Evolutionary conservation across 2,888 invertebrate genomes (phyloP), one percentile per base, ranked within the genome.

Genomic region (Cheilosia variabilis): DNA sequence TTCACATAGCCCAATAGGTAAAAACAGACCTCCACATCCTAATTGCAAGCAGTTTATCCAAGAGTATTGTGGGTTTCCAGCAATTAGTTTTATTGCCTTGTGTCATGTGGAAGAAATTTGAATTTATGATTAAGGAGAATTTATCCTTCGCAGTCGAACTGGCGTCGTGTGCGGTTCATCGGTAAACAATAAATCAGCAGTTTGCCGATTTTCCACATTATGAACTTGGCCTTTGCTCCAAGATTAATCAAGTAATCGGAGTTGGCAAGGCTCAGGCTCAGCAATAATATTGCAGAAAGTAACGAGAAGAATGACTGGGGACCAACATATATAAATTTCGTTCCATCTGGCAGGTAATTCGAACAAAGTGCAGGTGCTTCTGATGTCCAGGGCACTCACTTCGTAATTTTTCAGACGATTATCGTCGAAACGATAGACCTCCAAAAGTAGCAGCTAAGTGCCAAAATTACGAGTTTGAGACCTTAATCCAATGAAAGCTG

Each of bases 31-130:
- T 73, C 45, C 66, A 69, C 65, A 72, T 76, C 75, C 65, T 76
- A 81, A 76, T 76, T 69, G 65, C 50, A 7, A 63, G 50, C 63
- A 69, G 69, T 69, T 81, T 58, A 69, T 58, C 52, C 52, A 43
- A 53, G 62, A 77, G 24, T 55, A 78, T 72, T 72, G 65, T 82
- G 71, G 69, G 60, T 72, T 83, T 77, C 66, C 72, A 78, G 72
- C 72, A 83, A 78, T 83, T 78, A 82, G 62, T 69, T 79, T 79
- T 79, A 79, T 72, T 79, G 65, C 68, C 81, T 73, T 57, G 81
- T 75, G 69, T 69, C 81, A 81, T 75, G 75, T 81, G 81, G 75
- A 81, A 81, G 68, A 57, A 81, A 75, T 81, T 75, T 69, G 75
- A 81, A 81, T 75, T 75, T 81, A 81, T 75, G 75, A 81, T 76